These are phyloP conservation scores for Solenopsis fugax DNA, from an alignment of 1,140 invertebrate species.

Conservation along the genomic window DNA sequence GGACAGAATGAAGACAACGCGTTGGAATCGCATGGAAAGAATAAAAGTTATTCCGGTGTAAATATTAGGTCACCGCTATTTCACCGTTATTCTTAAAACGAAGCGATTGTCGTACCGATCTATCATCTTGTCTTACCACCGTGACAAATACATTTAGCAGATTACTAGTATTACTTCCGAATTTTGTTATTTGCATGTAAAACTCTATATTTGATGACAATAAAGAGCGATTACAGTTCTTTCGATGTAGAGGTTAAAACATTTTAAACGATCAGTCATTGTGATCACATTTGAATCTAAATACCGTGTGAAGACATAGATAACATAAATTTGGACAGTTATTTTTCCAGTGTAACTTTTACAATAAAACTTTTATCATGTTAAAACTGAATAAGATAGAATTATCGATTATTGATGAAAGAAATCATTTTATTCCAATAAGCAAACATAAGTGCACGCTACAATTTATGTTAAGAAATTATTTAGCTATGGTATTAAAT, in stretches of 20 bases:
- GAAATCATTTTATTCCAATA: neutral
- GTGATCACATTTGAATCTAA: slow-evolving; percentile 27
- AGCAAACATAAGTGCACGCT: neutral
- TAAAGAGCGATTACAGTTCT: neutral
- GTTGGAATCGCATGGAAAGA: slow-evolving; percentile 72
- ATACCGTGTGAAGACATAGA: neutral
- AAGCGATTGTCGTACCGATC: slow-evolving; percentile 60
- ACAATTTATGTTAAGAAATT: neutral
- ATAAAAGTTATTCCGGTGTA: slow-evolving; percentile 76
- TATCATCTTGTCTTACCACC: slow-evolving; percentile 27
- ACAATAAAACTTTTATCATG: neutral
- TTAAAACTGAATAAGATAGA: neutral
- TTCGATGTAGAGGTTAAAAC: neutral
- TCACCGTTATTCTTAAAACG: slow-evolving; percentile 70
- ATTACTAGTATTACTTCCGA: slow-evolving; percentile 47
- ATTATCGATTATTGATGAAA: neutral
- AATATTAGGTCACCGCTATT: slow-evolving; percentile 74
- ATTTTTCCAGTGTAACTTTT: neutral
- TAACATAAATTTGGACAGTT: neutral
- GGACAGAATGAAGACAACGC: slow-evolving; percentile 71
- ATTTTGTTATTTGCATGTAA: slow-evolving; percentile 38
- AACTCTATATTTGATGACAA: neutral
- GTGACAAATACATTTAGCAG: slow-evolving; percentile 33
- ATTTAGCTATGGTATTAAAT: neutral
- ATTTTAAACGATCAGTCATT: slow-evolving; percentile 3